Evolutionary conservation across 2,797 vertebrate genomes (phyloP).

Genomic region (Erithacus rubecula): DNA sequence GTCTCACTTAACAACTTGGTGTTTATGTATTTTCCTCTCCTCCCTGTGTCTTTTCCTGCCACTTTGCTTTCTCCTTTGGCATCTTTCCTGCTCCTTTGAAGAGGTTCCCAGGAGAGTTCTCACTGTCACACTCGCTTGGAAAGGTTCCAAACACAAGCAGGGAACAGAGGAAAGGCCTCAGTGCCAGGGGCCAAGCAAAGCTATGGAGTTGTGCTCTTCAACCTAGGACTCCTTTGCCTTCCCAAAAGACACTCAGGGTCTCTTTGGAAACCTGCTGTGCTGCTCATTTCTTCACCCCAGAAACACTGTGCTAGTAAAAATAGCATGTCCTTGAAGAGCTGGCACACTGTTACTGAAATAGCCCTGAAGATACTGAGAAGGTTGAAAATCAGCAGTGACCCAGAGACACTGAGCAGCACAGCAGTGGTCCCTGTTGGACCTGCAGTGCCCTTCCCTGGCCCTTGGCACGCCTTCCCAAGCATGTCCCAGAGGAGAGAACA

Average conservation of each 20-base stretch:
- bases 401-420: neutral
- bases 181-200: neutral
- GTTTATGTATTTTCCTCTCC: neutral
- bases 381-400: neutral
- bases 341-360: neutral
- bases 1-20: neutral
- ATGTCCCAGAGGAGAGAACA: neutral
- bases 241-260: neutral
- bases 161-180: neutral
- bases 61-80: constrained; percentile 33
- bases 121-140: neutral
- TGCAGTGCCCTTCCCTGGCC: neutral
- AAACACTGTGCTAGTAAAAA: neutral
- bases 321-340: neutral
- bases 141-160: neutral
- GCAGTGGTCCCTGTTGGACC: rapidly evolving
- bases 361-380: neutral
- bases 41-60: neutral
- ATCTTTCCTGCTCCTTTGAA: constrained; percentile 26
- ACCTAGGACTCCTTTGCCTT: neutral
- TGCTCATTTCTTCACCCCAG: neutral
- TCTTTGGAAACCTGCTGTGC: neutral
- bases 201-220: neutral
- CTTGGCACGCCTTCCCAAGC: neutral
- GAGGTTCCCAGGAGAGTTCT: neutral